A percentile compares a stretch with the other conserved stretches of the same genome.
Conservation (phyloP, 2,113 vertebrate genomes). For the Brienomyrus longianalis region DNA sequence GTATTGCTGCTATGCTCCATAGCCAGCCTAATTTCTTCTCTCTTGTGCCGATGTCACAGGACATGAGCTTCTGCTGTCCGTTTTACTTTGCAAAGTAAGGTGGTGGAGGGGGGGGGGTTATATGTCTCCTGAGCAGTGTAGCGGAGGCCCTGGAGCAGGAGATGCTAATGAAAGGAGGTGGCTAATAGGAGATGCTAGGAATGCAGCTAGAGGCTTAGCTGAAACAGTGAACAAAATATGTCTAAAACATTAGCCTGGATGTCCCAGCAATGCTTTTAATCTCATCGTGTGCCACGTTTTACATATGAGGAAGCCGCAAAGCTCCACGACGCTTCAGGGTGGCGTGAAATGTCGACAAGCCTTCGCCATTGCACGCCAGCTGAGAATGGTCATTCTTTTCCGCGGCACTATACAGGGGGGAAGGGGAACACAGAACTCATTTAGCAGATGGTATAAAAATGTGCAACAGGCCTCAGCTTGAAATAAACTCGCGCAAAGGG, state of each 20-base stretch:
- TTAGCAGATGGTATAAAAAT: slow-evolving; percentile 10
- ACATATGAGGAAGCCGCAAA: not conserved
- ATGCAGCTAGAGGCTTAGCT: not conserved
- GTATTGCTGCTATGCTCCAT: not conserved
- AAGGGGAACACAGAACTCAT: not conserved
- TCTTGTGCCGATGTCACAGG: not conserved
- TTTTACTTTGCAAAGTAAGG: not conserved
- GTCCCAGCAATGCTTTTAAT: slow-evolving; percentile 33
- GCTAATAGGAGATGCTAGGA: not conserved
- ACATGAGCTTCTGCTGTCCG: not conserved
- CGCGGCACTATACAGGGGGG: not conserved
- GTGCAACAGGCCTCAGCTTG: not conserved
- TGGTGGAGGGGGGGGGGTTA: not conserved
- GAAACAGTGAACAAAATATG: slow-evolving; percentile 3
- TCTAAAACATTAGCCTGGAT: slow-evolving; percentile 24
- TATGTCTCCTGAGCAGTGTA: not conserved
- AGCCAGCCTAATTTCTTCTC: not conserved
- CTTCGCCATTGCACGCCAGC: not conserved
- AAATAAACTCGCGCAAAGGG: slow-evolving; percentile 1
- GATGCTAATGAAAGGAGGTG: not conserved
- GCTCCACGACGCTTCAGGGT: not conserved
- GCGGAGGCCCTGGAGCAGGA: not conserved
- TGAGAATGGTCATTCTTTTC: slow-evolving; percentile 10
- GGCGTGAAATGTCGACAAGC: not conserved
- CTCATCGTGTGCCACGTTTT: not conserved